phyloP scores from a whole-genome alignment of 2,888 invertebrate species.

The Hipparchia sbordonii region DNA sequence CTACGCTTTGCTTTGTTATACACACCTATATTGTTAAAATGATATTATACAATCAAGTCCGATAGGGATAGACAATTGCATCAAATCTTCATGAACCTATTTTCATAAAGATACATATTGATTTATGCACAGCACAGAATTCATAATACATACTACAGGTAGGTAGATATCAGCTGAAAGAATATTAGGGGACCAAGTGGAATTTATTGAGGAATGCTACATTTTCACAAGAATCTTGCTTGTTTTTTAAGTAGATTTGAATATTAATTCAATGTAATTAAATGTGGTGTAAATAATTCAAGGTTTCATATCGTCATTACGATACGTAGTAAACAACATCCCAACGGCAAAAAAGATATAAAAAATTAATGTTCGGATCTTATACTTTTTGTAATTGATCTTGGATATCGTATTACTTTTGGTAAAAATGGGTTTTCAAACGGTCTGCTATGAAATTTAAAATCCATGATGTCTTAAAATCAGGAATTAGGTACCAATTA shows the following conservation, averaged over 20 bases:
- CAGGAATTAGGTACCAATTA: not conserved
- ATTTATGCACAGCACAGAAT: no score
- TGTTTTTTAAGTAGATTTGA: not conserved
- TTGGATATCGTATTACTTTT: not conserved
- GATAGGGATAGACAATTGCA: not conserved
- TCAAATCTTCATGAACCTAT: no score
- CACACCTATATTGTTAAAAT: not conserved
- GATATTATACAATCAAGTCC: no score
- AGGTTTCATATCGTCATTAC: not conserved
- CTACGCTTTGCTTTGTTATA: not conserved
- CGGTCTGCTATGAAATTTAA: not conserved
- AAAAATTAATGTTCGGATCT: not conserved
- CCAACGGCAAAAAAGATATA: not conserved
- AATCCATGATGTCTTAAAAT: not conserved
- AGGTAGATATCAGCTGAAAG: no score
- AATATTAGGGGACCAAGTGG: no score
- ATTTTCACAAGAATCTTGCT: not conserved
- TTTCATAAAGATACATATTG: not conserved
- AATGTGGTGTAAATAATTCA: not conserved
- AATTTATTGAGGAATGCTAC: not conserved
- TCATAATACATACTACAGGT: no score
- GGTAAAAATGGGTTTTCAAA: not conserved
- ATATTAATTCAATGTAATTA: not conserved
- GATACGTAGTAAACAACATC: not conserved
- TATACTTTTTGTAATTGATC: not conserved